These are phyloP conservation scores for Oryzaephilus surinamensis DNA, from an alignment of 1,140 invertebrate genomes.

Conservation along the genomic window DNA sequence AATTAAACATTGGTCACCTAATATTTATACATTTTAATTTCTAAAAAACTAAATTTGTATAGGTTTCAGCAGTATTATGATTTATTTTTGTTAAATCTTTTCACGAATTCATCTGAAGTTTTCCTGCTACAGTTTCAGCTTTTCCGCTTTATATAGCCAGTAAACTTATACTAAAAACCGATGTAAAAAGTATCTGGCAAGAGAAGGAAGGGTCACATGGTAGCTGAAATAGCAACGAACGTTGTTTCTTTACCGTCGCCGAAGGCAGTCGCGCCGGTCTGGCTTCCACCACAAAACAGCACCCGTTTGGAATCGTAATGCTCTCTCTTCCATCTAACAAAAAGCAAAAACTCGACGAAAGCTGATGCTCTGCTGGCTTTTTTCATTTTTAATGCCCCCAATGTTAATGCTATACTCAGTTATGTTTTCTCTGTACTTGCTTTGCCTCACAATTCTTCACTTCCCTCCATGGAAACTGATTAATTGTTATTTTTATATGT, in stretches of 20 bases:
- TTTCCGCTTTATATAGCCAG: background rate
- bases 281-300: slow-evolving; percentile 18
- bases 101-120: too few relatives aligned
- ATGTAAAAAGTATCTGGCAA: slow-evolving; percentile 23
- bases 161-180: background rate
- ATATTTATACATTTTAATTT: too few relatives aligned
- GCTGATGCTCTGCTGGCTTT: slow-evolving; percentile 9
- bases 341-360: slow-evolving; percentile 21
- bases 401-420: slow-evolving; percentile 13
- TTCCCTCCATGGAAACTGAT: slow-evolving; percentile 6
- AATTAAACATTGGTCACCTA: too few relatives aligned
- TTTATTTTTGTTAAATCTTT: too few relatives aligned
- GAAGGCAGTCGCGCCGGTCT: slow-evolving; percentile 22
- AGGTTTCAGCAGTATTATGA: too few relatives aligned
- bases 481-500: slow-evolving; percentile 7
- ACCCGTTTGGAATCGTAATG: slow-evolving; percentile 19
- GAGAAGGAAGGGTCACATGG: slow-evolving; percentile 22
- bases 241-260: slow-evolving; percentile 24
- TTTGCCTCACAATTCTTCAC: too few relatives aligned
- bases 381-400: slow-evolving; percentile 18
- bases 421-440: too few relatives aligned
- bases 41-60: too few relatives aligned
- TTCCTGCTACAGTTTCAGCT: too few relatives aligned
- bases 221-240: slow-evolving; percentile 22
- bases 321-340: slow-evolving; percentile 5